Evolutionary conservation across 2,113 vertebrate genomes (phyloP), one percentile per base, ranked within the genome.

Genomic region (Dipodomys ordii): DNA sequence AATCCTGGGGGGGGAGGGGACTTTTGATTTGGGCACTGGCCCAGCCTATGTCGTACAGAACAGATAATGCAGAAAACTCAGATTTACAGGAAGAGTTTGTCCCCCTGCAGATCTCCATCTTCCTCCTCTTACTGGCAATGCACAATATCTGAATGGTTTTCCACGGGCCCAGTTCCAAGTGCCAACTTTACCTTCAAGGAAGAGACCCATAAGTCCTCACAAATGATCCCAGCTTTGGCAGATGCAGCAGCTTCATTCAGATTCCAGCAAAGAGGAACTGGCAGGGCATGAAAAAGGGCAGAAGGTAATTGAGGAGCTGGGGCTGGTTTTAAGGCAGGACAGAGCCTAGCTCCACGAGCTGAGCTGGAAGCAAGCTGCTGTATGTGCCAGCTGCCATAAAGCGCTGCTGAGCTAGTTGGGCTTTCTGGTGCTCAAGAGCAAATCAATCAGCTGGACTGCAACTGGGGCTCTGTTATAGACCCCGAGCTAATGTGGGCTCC

Each of bases 401-500:
- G 97, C 83, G 91, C 90, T 82, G 85, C 86, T 94, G 95, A 95
- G 96, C 60, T 91, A 11, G 90, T 65, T 0, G 87, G 96, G 91
- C 88, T 96, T 92, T 91, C 93, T 80, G 69, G 35, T 53, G 88
- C 95, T 95, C 93, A 39, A 83, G 83, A 97, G 95, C 92, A 89
- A 96, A 97, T 96, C 96, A 92, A 76, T 96, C 96, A 94, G 92
- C 91, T 77, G 87, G 90, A 83, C 90, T 84, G 93, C 57, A 79
- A 65, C 84, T 57, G 77, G 15, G 4, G 72, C 68, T 87, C 69
- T 27, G 96, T 90, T 71, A 22, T 60, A 92, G 87, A 90, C 94
- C 78, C 12, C 28, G 92, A 86, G 78, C 86, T 90, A 94, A 92
- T 74, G 87, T 0, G 39, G 69, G 53, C 90, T 74, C 71, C 49